These are phyloP conservation scores for Automeris io DNA, from an alignment of 2,888 invertebrate species.

Conservation along the genomic window DNA sequence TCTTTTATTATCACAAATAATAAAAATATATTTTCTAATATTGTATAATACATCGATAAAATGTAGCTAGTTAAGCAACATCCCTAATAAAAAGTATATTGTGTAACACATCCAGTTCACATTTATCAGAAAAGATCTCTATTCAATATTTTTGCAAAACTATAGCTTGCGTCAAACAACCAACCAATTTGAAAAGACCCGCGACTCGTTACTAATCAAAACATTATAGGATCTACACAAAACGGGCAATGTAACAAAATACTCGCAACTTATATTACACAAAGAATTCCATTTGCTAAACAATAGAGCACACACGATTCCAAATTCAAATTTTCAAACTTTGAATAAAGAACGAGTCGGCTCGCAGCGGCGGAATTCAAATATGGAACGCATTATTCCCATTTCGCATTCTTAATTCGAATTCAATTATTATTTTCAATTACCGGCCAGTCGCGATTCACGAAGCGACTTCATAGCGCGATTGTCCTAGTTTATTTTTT, in stretches of 20 bases:
- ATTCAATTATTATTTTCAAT: conserved; percentile 72
- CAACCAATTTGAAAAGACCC: conserved; percentile 16
- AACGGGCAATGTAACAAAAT: conserved; percentile 37
- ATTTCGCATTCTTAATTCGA: conserved; percentile 66
- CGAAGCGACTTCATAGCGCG: conserved; percentile 32
- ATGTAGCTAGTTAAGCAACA: too few relatives aligned
- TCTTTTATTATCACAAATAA: too few relatives aligned
- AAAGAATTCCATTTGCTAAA: conserved; percentile 67
- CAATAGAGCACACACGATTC: conserved; percentile 72
- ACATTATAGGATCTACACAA: conserved; percentile 33
- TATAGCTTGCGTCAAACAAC: conserved; percentile 9
- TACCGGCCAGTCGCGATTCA: conserved; percentile 49
- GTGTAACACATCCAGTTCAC: conserved; percentile 13
- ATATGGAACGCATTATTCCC: conserved; percentile 63
- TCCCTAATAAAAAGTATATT: conserved; percentile 9
- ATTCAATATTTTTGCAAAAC: conserved; percentile 18
- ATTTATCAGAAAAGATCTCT: conserved; percentile 14
- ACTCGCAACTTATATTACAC: conserved; percentile 47
- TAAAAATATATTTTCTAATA: too few relatives aligned
- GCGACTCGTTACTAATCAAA: conserved; percentile 25
- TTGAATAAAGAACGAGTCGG: conserved; percentile 48
- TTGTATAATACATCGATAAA: too few relatives aligned
- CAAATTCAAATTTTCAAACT: conserved; percentile 60
- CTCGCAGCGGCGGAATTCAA: conserved; percentile 56
- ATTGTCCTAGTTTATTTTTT: conserved; percentile 54